These are phyloP conservation scores for Oenanthe melanoleuca DNA, from an alignment of 2,113 vertebrate species.

Conservation along the genomic window DNA sequence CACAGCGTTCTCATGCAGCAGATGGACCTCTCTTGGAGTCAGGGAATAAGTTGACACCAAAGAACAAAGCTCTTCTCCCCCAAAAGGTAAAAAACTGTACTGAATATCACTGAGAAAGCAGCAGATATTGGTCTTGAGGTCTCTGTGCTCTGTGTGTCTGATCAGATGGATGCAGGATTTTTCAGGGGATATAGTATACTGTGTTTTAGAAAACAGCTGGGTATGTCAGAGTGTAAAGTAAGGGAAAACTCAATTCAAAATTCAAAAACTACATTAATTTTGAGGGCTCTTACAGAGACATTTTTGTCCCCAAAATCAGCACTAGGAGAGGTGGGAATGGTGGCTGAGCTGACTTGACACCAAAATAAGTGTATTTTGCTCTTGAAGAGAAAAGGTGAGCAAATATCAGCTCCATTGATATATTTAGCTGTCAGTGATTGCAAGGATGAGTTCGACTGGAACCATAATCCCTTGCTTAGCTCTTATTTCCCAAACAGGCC, in stretches of 20 bases:
- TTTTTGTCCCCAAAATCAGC: not conserved
- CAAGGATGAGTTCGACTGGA: not conserved
- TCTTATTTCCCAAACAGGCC: not conserved
- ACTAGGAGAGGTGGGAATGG: not conserved
- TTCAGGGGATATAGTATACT: not conserved
- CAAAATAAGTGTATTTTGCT: not conserved
- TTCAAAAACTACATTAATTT: not conserved
- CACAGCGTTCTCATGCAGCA: rapidly evolving
- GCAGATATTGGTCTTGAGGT: not conserved
- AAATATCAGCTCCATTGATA: not conserved
- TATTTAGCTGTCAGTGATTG: not conserved
- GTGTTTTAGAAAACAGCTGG: not conserved
- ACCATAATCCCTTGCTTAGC: not conserved
- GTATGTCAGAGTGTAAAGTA: not conserved
- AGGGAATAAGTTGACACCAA: not conserved
- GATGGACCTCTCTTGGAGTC: not conserved
- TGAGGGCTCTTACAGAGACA: not conserved
- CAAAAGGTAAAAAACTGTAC: rapidly evolving
- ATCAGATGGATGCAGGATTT: not conserved
- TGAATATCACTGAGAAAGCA: not conserved
- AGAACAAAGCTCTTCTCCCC: not conserved
- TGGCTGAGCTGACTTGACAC: not conserved
- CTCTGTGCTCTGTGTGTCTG: not conserved
- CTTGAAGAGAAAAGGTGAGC: not conserved
- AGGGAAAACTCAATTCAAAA: not conserved